Evolutionary conservation across 2,797 vertebrate species (phyloP).

Genomic region (Lates japonicus): DNA sequence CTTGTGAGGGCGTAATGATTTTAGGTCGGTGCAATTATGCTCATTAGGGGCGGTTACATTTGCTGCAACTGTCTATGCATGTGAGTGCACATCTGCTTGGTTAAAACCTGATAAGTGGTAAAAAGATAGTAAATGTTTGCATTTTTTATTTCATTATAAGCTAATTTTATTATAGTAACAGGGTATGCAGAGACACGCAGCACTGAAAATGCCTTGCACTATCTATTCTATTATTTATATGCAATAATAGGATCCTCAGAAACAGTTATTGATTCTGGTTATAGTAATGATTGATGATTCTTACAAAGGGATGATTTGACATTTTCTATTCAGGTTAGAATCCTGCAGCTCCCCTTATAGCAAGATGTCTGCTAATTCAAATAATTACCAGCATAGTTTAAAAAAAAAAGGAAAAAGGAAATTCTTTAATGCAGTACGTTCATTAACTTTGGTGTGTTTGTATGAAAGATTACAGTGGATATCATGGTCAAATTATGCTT

Average conservation of each 20-base stretch:
- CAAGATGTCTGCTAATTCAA: not conserved
- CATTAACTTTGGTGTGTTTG: not conserved
- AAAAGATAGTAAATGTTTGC: not conserved
- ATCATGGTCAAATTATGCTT: slow-evolving; percentile 35
- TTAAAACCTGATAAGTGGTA: not conserved
- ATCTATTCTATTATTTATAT: too few relatives aligned
- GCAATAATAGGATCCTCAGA: not conserved
- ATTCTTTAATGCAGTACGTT: not conserved
- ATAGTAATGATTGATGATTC: not conserved
- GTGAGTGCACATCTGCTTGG: not conserved
- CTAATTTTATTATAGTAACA: not conserved
- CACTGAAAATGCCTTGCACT: not conserved
- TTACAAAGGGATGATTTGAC: not conserved
- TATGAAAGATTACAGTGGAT: slow-evolving; percentile 8
- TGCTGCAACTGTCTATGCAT: not conserved
- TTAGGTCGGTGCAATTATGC: slow-evolving; percentile 46
- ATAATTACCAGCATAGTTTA: not conserved
- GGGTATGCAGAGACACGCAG: slow-evolving; percentile 13
- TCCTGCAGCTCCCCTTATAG: not conserved
- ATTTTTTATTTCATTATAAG: not conserved
- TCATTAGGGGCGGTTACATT: slow-evolving; percentile 30
- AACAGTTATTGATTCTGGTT: not conserved
- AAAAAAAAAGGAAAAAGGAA: not conserved
- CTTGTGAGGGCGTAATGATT: slow-evolving; percentile 27
- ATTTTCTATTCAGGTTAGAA: not conserved